phyloP scores from a whole-genome alignment of 2,888 invertebrate genomes.

The Alsophila aescularia region DNA sequence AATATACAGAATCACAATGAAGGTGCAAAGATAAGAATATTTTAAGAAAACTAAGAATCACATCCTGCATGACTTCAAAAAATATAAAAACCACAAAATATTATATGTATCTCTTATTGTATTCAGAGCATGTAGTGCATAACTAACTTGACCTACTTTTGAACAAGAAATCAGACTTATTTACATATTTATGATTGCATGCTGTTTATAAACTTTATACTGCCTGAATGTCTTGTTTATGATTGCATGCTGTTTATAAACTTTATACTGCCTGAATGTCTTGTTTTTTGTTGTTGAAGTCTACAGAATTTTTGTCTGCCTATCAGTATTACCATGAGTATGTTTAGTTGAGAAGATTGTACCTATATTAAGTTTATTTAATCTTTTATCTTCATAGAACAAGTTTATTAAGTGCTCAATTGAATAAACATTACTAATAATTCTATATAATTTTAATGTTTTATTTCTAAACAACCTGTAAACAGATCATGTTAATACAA shows the following conservation, averaged over 20 bases:
- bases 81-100: neutral
- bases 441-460: neutral
- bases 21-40: neutral
- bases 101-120: too few relatives aligned
- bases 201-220: slow-evolving; percentile 12
- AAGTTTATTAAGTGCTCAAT: slow-evolving; percentile 9
- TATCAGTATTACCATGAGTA: slow-evolving; percentile 2
- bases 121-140: neutral
- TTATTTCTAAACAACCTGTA: too few relatives aligned
- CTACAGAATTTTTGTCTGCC: neutral
- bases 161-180: slow-evolving; percentile 19
- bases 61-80: neutral
- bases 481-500: too few relatives aligned
- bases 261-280: slow-evolving; percentile 17
- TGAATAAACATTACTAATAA: neutral
- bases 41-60: neutral
- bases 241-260: neutral
- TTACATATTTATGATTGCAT: slow-evolving; percentile 11
- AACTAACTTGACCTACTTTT: slow-evolving; percentile 20
- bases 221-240: slow-evolving; percentile 19
- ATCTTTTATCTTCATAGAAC: neutral
- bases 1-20: neutral
- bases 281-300: slow-evolving; percentile 4
- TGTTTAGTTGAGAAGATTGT: neutral
- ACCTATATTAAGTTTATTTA: neutral